A percentile compares a stretch with the other conserved stretches of the same genome.
Conservation (phyloP, 2,888 invertebrate species). For the Peribatodes rhomboidaria region DNA sequence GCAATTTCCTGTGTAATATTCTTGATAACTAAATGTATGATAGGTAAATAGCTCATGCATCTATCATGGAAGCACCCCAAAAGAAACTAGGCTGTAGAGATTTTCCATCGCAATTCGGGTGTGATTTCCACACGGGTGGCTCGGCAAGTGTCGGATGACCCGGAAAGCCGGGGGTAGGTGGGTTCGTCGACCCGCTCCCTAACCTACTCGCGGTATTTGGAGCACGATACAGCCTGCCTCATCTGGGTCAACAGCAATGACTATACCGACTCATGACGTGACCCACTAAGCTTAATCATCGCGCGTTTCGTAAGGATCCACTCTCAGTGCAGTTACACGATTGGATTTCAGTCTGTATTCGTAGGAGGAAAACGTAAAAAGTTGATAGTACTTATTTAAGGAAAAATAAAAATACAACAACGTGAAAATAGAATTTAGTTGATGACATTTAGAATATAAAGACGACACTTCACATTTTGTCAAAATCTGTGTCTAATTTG, state of each 20-base stretch:
- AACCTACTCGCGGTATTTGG: conserved; percentile 83
- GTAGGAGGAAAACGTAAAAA: not conserved
- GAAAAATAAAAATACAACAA: too few relatives aligned
- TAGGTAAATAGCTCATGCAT: too few relatives aligned
- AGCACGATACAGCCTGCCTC: conserved; percentile 79
- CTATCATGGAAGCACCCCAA: conserved; percentile 7
- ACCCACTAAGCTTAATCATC: conserved; percentile 76
- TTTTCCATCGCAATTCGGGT: conserved; percentile 16
- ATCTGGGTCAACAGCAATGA: conserved; percentile 72
- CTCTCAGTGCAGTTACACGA: conserved; percentile 29
- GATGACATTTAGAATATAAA: too few relatives aligned
- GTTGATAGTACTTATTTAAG: too few relatives aligned
- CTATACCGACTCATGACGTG: conserved; percentile 71
- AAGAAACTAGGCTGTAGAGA: conserved; percentile 13
- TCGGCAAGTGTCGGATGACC: conserved; percentile 60
- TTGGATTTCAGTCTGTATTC: not conserved
- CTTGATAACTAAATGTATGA: too few relatives aligned
- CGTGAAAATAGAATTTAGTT: too few relatives aligned
- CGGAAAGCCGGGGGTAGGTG: conserved; percentile 68
- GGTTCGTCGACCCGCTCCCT: conserved; percentile 81
- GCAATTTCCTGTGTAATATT: too few relatives aligned
- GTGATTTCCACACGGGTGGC: conserved; percentile 35
- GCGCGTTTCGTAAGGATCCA: conserved; percentile 60
- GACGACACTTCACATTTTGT: too few relatives aligned
- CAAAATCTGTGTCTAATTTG: too few relatives aligned